phyloP scores from a whole-genome alignment of 2,888 invertebrate species.

The Thera obeliscata region DNA sequence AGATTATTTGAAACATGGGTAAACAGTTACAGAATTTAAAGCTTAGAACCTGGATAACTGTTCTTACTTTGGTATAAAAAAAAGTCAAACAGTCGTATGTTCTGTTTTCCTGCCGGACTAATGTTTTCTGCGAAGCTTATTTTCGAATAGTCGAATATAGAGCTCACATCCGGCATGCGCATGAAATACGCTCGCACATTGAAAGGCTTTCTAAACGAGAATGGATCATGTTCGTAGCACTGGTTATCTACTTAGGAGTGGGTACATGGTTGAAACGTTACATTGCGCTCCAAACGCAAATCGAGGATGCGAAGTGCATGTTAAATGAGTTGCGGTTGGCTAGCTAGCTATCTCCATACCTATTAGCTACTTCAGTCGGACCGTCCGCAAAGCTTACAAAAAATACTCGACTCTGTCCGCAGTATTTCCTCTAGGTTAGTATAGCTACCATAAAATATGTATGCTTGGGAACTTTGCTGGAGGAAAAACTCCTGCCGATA shows the following conservation, averaged over 20 bases:
- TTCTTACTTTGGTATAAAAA: too few species aligned
- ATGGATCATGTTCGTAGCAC: slow-evolving; percentile 32
- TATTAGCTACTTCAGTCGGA: slow-evolving; percentile 7
- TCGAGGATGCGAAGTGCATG: slow-evolving; percentile 42
- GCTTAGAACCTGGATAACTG: too few species aligned
- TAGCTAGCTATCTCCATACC: slow-evolving; percentile 6
- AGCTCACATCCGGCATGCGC: slow-evolving; percentile 11
- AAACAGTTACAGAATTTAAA: neutral
- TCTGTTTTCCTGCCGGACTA: neutral
- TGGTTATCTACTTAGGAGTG: slow-evolving; percentile 34
- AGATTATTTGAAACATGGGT: slow-evolving; percentile 3
- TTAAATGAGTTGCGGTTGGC: slow-evolving; percentile 37
- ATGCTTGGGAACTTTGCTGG: slow-evolving; percentile 16
- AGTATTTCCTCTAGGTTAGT: slow-evolving; percentile 5
- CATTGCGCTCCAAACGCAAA: slow-evolving; percentile 44
- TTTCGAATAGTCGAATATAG: slow-evolving; percentile 10
- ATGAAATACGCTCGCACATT: slow-evolving; percentile 20
- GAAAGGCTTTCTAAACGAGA: slow-evolving; percentile 36
- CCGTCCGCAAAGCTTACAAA: slow-evolving; percentile 15
- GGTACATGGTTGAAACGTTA: slow-evolving; percentile 42
- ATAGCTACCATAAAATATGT: slow-evolving; percentile 17
- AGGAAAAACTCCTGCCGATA: slow-evolving; percentile 29
- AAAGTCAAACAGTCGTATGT: neutral
- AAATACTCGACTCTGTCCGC: slow-evolving; percentile 9
- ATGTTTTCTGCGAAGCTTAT: neutral